phyloP scores from a whole-genome alignment of 2,888 invertebrate genomes.

The Antheraea yamamai region DNA sequence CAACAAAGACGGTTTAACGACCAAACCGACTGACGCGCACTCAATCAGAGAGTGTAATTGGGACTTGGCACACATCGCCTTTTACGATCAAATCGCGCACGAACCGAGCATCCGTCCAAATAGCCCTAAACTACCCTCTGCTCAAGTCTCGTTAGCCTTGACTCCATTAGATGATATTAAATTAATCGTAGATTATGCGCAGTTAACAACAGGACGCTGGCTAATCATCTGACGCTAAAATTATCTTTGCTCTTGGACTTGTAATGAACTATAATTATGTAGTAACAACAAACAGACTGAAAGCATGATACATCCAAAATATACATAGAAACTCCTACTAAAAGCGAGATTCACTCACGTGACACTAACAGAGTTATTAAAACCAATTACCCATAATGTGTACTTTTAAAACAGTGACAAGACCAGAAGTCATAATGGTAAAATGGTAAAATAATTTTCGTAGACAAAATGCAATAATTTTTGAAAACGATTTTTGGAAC shows the following conservation, averaged over 20 bases:
- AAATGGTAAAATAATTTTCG: too few relatives aligned
- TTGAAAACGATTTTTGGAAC: too few relatives aligned
- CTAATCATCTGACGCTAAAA: neutral
- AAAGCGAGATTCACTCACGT: too few relatives aligned
- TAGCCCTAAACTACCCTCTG: constrained; percentile 21
- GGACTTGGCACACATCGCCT: constrained; percentile 58
- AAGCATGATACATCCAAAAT: too few relatives aligned
- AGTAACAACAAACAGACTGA: neutral
- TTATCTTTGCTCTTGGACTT: neutral
- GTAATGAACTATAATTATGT: neutral
- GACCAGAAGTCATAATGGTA: too few relatives aligned
- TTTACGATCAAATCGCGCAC: constrained; percentile 57
- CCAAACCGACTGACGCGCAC: constrained; percentile 51
- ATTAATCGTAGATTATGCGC: constrained; percentile 21
- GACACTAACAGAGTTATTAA: too few relatives aligned
- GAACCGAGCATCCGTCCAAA: constrained; percentile 20
- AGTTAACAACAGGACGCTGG: neutral
- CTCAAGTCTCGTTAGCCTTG: constrained; percentile 21
- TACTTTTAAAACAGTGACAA: too few relatives aligned
- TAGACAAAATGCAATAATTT: too few relatives aligned
- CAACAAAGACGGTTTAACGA: constrained; percentile 52
- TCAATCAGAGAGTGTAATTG: constrained; percentile 64
- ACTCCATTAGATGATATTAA: constrained; percentile 22
- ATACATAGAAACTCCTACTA: too few relatives aligned
- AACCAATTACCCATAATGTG: too few relatives aligned